Base-by-base conservation (phyloP, 2,888 invertebrate species). In the Heliconius erato region DNA sequence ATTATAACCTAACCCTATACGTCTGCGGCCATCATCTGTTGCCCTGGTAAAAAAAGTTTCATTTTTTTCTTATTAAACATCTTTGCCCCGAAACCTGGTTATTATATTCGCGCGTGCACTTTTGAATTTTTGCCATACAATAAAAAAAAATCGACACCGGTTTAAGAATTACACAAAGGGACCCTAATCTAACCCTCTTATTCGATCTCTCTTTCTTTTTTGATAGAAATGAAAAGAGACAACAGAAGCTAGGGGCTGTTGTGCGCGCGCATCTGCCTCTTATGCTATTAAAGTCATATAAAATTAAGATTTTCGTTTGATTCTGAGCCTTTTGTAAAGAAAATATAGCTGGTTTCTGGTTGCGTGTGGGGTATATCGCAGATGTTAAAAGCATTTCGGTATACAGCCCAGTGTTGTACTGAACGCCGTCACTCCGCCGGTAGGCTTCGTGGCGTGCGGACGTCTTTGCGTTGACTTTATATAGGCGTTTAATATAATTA, bases 381-480 rank as follows among this genome's bases (percentile, higher is more conserved):
- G 82, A 80, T 83, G 83, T 79, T 49, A 80, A 77, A 80, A 81
- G 65, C 67, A 78, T 78, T 78, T 83, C 63, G 82, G 59, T 78
- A 44, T 78, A 67, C 78, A 71, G 79, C 35, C 71, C 67, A 59
- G 78, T 78, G 68, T 83, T 84, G 79, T 65, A 82, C 83, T 74
- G 74, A 69, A 71, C 67, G 76, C 40, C 82, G 79, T 80, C 87
- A 95, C 92, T 95, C 93, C 94, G 95, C 92, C 92, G 90, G 86
- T 87, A 90, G 90, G 88, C 87, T 85, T 88, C 92, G 92, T 89
- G 86, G 92, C 85, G 92, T 84, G 94, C 94, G 95, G 94, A 90
- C 89, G 94, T 92, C 88, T 59, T 85, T 89, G 89, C 88, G 90
- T 86, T 85, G 84, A 83, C 86, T 82, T 77, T 40, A 32, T 26